Evolutionary conservation across 1,140 invertebrate genomes (phyloP), one percentile per base, ranked within the genome.

Genomic region (Caenorhabditis latens): DNA sequence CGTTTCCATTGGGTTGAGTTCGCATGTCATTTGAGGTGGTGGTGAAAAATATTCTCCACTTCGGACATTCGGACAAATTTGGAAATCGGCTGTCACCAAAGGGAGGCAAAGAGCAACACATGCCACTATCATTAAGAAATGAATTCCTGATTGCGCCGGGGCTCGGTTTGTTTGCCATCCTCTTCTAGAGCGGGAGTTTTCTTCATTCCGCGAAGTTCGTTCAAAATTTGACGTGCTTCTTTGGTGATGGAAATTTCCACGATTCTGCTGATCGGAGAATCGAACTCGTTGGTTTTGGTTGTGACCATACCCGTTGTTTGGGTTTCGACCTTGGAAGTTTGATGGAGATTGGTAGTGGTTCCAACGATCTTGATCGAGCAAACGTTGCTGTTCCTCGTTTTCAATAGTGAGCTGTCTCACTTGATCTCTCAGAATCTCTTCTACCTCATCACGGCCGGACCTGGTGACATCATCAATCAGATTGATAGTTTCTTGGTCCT

Each of bases 31-130:
- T 32, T 63, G 58, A 11, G 24, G 21, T 63, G 58, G 58, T 32
- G 58, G 58, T 24, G 58, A 63, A 21, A 63, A 63, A 14, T 63
- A 63, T 63, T 63, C 58, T 32, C 58, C 58, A 32, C 58, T 63
- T 32, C 24, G 24, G 21, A 32, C 4, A 32, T 63, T 32, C 32
- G 21, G 21, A 63, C 58, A 63, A 63, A 63, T 63, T 7, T 63
- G 58, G 32, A 63, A 63, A 0, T 63, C 21, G 24, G 6, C 58
- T 32, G 4, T 14, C 21, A n/a, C 24, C 5, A 8, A 6, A 9
- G 58, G 58, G n/a, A 63, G 6, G 1, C 6, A 9, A 6, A 63
- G n/a, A 0, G n/a, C 2, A 1, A 32, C 24, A 9, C 58, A 63
- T 0, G 58, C 58, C 21, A 63, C 58, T n/a, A 63, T 24, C 24